Base-by-base conservation (phyloP, 2,888 invertebrate genomes). In the Gortyna flavago region DNA sequence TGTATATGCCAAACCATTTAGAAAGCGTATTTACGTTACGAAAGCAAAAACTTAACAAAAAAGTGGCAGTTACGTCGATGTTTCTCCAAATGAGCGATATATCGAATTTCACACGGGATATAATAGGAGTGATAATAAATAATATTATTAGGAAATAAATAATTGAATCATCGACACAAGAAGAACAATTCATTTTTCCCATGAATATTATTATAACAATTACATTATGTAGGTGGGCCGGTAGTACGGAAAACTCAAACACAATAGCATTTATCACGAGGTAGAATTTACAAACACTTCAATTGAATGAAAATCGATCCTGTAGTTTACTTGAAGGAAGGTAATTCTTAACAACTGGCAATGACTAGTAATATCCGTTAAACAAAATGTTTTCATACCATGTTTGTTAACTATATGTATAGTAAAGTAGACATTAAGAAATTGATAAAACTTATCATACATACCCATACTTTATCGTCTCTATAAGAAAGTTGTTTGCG, bases 391-490 rank as follows among this genome's bases (percentile, higher is more conserved):
- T 64, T 44, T 77, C 41, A 35, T 29, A 11, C 5, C 18, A 25
- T n/a, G 8, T 25, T 32, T 48, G 35, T 41, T 77, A n/a, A 32
- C 25, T 29, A 29, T 18, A 44, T 44, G 3, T 3, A 76, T 32
- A 61, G n/a, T 61, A 44, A 54, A 67, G 3, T 59, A 62, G 11
- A 62, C 41, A 70, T 54, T 25, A 41, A 35, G 21, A 29, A 57
- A 83, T 59, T 76, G 54, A 80, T 87, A 79, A 76, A 75, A 66
- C 38, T 80, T 51, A n/a, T n/a, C n/a, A n/a, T n/a, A n/a, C n/a
- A n/a, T 57, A 13, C 59, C 57, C 72, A 2, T 85, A 84, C 64
- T 77, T 89, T 78, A 87, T 87, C 89, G 41, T 25, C 21, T n/a
- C 29, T 67, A 35, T 48, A 74, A 35, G 65, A 79, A 77, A 79